A percentile compares a stretch with the other conserved stretches of the same genome.
Evolutionary conservation across 2,797 vertebrate genomes (phyloP).

Genomic region (Lateolabrax maculatus): DNA sequence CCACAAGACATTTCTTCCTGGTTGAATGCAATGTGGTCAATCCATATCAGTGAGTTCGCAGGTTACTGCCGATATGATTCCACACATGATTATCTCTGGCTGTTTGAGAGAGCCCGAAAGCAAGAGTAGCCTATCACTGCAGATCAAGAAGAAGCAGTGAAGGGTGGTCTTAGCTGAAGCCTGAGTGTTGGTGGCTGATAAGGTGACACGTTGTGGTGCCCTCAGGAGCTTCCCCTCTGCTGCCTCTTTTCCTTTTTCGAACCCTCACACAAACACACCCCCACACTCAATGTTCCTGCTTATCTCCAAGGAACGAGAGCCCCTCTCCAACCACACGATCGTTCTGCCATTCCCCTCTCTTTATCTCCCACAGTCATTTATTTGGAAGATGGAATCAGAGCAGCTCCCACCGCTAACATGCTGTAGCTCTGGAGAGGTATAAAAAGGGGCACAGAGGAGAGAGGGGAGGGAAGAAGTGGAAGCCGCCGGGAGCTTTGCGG

Average conservation of each 20-base stretch:
- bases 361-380: constrained; percentile 83
- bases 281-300: constrained; percentile 61
- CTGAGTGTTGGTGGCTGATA: constrained; percentile 82
- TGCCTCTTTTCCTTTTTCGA: constrained; percentile 27
- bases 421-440: constrained; percentile 54
- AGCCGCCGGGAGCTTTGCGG: background rate
- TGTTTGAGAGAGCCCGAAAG: constrained; percentile 45
- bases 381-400: constrained; percentile 81
- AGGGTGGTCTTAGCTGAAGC: constrained; percentile 74
- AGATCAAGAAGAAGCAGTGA: constrained; percentile 72
- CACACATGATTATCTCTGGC: constrained; percentile 51
- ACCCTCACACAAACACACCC: constrained; percentile 39
- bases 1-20: constrained; percentile 24
- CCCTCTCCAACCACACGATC: constrained; percentile 64
- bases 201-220: constrained; percentile 62
- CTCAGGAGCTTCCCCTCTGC: constrained; percentile 58
- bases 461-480: background rate
- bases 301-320: constrained; percentile 77
- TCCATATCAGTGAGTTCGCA: constrained; percentile 48
- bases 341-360: constrained; percentile 56
- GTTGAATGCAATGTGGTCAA: constrained; percentile 1
- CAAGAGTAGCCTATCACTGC: constrained; percentile 64
- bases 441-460: constrained; percentile 33
- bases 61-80: constrained; percentile 50
- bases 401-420: constrained; percentile 65